Conservation (phyloP, 2,113 vertebrate genomes). For the Corynorhinus townsendii region DNA sequence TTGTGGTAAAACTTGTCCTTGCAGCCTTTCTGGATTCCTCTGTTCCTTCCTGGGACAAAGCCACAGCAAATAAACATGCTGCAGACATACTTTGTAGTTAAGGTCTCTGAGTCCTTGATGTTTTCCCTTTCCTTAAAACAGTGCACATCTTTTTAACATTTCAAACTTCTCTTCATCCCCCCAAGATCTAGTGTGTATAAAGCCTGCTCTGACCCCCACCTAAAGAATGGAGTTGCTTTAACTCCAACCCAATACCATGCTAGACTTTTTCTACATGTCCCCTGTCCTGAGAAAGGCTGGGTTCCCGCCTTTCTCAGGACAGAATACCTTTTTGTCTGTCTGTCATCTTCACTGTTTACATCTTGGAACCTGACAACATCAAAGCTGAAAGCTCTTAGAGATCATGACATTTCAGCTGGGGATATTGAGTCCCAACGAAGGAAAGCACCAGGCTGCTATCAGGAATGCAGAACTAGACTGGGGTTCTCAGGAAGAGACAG, state of each 20-base stretch:
- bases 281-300: neutral
- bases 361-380: neutral
- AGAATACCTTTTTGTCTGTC: neutral
- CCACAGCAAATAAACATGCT: neutral
- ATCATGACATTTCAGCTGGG: neutral
- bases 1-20: neutral
- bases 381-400: neutral
- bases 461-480: neutral
- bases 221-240: neutral
- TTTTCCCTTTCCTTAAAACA: constrained; percentile 22
- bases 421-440: neutral
- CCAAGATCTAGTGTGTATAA: neutral
- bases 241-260: neutral
- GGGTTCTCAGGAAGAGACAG: neutral
- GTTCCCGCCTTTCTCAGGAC: neutral
- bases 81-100: neutral
- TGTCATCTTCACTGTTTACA: constrained; percentile 14
- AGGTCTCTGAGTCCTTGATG: neutral
- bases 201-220: neutral
- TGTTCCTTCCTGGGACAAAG: neutral
- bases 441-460: neutral
- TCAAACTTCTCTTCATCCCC: neutral
- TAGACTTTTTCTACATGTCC: neutral
- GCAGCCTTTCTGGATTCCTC: neutral
- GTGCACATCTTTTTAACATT: neutral